Base-by-base conservation (phyloP, 1,140 invertebrate species). In the Drosophila pectinifera region DNA sequence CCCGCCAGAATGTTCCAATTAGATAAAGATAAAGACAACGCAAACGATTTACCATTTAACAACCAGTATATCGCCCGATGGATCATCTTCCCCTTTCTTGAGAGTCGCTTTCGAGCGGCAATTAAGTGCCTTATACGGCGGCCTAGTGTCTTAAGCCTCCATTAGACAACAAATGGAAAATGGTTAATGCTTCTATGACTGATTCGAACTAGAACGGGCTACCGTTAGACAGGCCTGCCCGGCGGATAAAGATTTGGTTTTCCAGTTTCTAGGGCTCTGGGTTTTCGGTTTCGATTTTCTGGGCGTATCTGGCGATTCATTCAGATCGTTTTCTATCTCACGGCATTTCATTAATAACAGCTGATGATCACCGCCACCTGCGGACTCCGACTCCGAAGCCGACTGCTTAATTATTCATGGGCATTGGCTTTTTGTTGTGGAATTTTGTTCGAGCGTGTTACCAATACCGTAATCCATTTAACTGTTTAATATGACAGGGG, bases 391-490 rank as follows among this genome's bases (percentile, higher is more conserved):
- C 11, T 36, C 11, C 58, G 3, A 42, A 18, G 13, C 57, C 1
- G 28, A 13, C 51, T 78, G 69, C 64, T 88, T 68, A 70, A 88
- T 64, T 86, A 86, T 86, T 86, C 82, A 86, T 86, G 82, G 88
- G 69, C 24, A 42, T 80, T 45, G 78, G 42, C 73, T 55, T 67
- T 62, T 56, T 58, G 31, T 28, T 31, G 4, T 28, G 46, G 63
- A 75, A 58, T 75, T 58, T 72, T 58, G 38, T 73, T 61, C 16
- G 51, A 56, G 57, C 73, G 53, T 51, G 64, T 70, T 88, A 78
- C 77, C 78, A 79, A 79, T 76, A 86, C 83, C 83, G 83, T 88
- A 88, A 88, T 88, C 75, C 55, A 83, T 68, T 88, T 86, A 82
- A 88, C 83, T 86, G 82, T 86, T 86, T 84, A 63, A 54, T 46